Evolutionary conservation across 2,113 vertebrate genomes (phyloP), one percentile per base, ranked within the genome.

Genomic region (Seriola quinqueradiata): DNA sequence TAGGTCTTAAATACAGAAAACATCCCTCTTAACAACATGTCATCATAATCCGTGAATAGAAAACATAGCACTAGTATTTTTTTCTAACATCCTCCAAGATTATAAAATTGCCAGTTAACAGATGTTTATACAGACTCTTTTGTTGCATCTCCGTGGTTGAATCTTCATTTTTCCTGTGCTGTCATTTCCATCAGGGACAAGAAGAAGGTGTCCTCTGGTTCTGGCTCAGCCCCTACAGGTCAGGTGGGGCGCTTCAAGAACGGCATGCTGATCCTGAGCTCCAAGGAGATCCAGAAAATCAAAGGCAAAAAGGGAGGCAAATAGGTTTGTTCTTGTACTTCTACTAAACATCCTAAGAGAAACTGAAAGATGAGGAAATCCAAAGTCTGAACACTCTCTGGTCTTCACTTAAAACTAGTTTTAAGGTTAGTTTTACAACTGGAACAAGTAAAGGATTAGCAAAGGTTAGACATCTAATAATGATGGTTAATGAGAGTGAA

Each of bases 211-310:
- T 87, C 94, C 14, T 94, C 96, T 17, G 95, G 94, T 5, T 76
- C 86, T 5, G 92, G 93, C 1, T 40, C 38, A 8, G 88, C 95
- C 38, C 95, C 94, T 28, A 87, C 91, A 0, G 97, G 97, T 42
- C 97, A 97, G 79, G 90, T 98, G 86, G 97, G 98, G 75, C 97
- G 95, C 91, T 99, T 99, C 94, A 98, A 95, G 94, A 93, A 98
- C 68, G 97, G 98, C 52, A 96, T 97, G 69, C 88, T 99, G 92
- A 90, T 98, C 88, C 95, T 99, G 70, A 97, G 95, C 92, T 87
- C 94, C 28, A 82, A 69, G 89, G 97, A 99, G 71, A 96, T 99
- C 91, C 96, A 96, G 94, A 97, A 95, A 86, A 96, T 98, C 59
- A 99, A 97, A 85, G 92, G 94, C 52, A 96, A 95, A 23, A 97